Base-by-base conservation (phyloP, 2,113 vertebrate species). In the Eleginops maclovinus region DNA sequence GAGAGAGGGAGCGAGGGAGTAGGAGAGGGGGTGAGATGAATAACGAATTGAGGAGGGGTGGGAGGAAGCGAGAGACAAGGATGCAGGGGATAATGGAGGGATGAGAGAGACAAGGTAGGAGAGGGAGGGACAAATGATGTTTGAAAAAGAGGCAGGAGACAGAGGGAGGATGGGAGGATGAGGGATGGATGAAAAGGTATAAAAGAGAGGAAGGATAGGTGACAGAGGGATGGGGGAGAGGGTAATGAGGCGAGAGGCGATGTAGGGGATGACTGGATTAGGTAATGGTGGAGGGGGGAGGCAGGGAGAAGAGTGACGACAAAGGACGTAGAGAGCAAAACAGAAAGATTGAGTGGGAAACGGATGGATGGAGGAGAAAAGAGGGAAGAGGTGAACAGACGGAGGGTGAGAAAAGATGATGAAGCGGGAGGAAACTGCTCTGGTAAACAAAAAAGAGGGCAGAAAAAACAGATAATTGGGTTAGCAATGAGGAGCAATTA, bases 211-310 rank as follows among this genome's bases (percentile, higher is more conserved):
- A 63, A 61, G 44, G 28, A 75, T 44, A 16, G 64, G 40, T 63
- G 79, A 66, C 7, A 4, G 58, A 76, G 53, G 28, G 49, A 72
- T 70, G 62, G 66, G 56, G 43, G 50, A 63, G 65, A 78, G 70
- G 70, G 74, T 69, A 73, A 87, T 77, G 83, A 75, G 84, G 56
- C n/a, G 66, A 77, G 56, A 64, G 66, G 77, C 72, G 70, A 85
- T 80, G 75, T 82, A n/a, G 80, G 67, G 31, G 59, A 77, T 68
- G 79, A 41, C 50, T 50, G 62, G 75, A 88, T 91, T 79, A 87
- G 84, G 77, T 91, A 87, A 88, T 84, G 72, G 46, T 50, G 44
- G 40, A 67, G 75, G 56, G 55, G 55, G n/a, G 36, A 62, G 24
- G 28, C 51, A 46, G 59, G 41, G 58, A 53, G 56, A 28, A 67